phyloP scores from a whole-genome alignment of 1,140 invertebrate species.

The Zeugodacus cucurbitae region DNA sequence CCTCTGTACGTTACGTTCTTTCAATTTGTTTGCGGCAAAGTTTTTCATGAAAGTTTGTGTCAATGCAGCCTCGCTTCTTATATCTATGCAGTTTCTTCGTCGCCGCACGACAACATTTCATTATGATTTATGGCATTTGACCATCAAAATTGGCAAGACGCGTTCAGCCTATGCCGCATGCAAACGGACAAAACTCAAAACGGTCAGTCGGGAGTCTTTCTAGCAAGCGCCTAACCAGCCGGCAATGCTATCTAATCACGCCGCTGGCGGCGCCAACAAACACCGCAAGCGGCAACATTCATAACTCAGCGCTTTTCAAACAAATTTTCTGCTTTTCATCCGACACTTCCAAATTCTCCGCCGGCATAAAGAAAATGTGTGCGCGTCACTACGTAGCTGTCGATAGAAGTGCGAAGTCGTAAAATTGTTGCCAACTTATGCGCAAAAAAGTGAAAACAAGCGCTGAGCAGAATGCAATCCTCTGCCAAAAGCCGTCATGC shows the following conservation, averaged over 20 bases:
- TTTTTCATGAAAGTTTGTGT: background rate
- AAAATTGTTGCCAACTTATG: slow-evolving; percentile 24
- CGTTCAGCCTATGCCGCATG: background rate
- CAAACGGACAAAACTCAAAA: slow-evolving; percentile 11
- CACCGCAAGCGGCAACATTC: background rate
- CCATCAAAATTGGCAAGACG: slow-evolving; percentile 36
- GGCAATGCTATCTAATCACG: background rate
- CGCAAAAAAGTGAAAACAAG: background rate
- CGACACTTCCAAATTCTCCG: background rate
- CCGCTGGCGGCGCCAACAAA: background rate
- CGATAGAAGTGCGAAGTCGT: slow-evolving; percentile 10
- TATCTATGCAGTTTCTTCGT: background rate
- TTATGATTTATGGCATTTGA: slow-evolving; percentile 29
- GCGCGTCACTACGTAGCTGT: background rate
- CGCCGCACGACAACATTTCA: background rate
- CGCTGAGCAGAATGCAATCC: background rate
- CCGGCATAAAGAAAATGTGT: background rate
- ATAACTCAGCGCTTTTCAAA: background rate
- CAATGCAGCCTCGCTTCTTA: background rate
- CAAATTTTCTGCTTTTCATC: background rate
- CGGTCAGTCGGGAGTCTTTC: background rate
- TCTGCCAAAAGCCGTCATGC: background rate
- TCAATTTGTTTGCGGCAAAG: background rate
- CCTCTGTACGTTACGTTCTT: background rate
- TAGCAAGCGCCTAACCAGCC: background rate